Evolutionary conservation across 1,140 invertebrate genomes (phyloP).

Genomic region (Drosophila miranda): DNA sequence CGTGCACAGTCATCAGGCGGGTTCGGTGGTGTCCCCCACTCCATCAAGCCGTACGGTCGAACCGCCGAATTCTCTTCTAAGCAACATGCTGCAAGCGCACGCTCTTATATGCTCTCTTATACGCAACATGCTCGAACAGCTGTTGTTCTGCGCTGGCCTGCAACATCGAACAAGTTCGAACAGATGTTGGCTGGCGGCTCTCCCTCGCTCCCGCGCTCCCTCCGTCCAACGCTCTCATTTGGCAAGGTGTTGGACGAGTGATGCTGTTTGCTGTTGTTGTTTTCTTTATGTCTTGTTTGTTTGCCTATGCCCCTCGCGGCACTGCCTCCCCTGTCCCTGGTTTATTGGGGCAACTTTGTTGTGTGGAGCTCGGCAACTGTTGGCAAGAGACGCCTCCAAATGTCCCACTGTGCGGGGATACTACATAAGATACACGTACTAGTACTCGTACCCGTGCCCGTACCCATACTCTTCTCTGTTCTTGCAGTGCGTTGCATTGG

Average conservation of each 20-base stretch:
- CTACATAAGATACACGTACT: conserved; percentile 27
- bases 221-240: conserved; percentile 2
- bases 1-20: conserved; percentile 8
- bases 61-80: conserved; percentile 44
- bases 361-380: background rate
- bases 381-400: too few species aligned
- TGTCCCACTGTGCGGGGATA: conserved; percentile 28
- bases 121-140: conserved; percentile 64
- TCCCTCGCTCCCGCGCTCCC: background rate
- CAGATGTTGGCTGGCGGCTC: conserved; percentile 29
- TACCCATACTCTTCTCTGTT: conserved; percentile 1
- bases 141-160: conserved; percentile 27
- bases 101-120: conserved; percentile 30
- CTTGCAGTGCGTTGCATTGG: conserved; percentile 36
- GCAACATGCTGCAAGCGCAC: conserved; percentile 38
- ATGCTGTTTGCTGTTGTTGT: conserved; percentile 7
- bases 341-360: conserved; percentile 34
- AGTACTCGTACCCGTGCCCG: conserved; percentile 11
- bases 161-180: conserved; percentile 56
- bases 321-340: background rate
- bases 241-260: conserved; percentile 34
- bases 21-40: conserved; percentile 2
- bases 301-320: conserved; percentile 16
- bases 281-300: conserved; percentile 16
- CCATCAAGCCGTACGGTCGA: background rate